These are phyloP conservation scores for Graptemys geographica DNA, from an alignment of 2,797 vertebrate genomes.

Conservation along the genomic window DNA sequence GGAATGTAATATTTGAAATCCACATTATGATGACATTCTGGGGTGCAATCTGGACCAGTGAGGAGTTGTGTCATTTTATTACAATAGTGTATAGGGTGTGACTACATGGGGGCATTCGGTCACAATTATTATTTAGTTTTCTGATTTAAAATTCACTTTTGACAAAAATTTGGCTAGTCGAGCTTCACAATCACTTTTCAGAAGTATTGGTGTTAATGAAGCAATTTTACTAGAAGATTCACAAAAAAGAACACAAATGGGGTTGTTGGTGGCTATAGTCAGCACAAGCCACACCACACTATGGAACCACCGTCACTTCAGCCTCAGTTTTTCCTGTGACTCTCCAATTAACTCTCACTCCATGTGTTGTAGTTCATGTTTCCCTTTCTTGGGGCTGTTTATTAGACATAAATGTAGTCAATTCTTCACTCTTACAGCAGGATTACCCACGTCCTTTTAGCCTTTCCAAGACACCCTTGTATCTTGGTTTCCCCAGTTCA, in stretches of 20 bases:
- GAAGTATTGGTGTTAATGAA: not conserved
- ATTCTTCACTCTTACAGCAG: not conserved
- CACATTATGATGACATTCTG: not conserved
- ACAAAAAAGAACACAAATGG: not conserved
- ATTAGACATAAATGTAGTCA: not conserved
- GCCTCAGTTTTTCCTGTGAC: not conserved
- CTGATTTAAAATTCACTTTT: not conserved
- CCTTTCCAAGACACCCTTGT: not conserved
- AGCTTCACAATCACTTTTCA: not conserved
- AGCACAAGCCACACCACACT: not conserved
- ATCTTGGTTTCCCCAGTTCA: not conserved
- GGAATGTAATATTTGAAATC: slow-evolving; percentile 2
- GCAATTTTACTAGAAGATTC: not conserved
- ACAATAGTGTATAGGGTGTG: not conserved
- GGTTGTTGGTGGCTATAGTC: not conserved
- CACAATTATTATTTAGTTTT: slow-evolving; percentile 24
- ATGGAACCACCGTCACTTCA: accelerated
- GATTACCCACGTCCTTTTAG: not conserved
- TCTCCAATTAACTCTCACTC: not conserved
- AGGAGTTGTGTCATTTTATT: not conserved
- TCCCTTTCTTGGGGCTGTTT: not conserved
- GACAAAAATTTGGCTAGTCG: not conserved
- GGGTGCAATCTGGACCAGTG: not conserved
- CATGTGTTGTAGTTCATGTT: not conserved
- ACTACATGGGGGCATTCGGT: not conserved